These are phyloP conservation scores for Sphaerodactylus townsendi DNA, from an alignment of 2,113 vertebrate genomes.

Conservation along the genomic window DNA sequence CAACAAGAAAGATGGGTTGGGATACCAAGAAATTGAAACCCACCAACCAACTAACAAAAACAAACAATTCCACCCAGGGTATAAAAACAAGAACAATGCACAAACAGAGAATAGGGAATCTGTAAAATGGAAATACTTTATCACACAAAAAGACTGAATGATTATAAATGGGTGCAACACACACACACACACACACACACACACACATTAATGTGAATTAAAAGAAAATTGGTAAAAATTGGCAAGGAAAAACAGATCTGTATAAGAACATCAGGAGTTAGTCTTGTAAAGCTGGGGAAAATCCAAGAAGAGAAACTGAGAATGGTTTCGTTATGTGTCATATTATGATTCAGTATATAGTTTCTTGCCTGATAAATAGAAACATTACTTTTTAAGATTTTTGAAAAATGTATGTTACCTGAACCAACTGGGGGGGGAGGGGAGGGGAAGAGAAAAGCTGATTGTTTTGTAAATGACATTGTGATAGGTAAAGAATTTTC, in stretches of 20 bases:
- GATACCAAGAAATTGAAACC: neutral
- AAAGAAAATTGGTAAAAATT: neutral
- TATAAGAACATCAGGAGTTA: neutral
- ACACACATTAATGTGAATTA: neutral
- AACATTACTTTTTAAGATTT: constrained; percentile 10
- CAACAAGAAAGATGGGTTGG: neutral
- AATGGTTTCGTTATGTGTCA: neutral
- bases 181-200: neutral
- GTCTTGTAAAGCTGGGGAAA: neutral
- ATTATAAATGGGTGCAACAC: neutral
- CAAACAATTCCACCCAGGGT: too few relatives aligned
- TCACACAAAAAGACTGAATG: neutral
- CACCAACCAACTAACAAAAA: too few relatives aligned
- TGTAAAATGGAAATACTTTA: neutral
- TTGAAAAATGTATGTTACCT: constrained; percentile 5
- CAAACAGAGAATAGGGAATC: neutral
- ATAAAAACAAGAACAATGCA: neutral
- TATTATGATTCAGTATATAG: neutral
- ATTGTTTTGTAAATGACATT: constrained; percentile 10
- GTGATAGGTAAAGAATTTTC: constrained; percentile 1
- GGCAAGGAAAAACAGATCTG: too few relatives aligned
- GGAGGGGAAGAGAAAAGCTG: neutral
- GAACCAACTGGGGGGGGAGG: neutral
- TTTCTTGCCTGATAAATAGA: neutral
- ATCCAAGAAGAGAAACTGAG: neutral